A percentile compares a stretch with the other conserved stretches of the same genome.
Evolutionary conservation across 64 coral and sea anemone species (phyloP).

Genomic region (Actinia tenebrosa): DNA sequence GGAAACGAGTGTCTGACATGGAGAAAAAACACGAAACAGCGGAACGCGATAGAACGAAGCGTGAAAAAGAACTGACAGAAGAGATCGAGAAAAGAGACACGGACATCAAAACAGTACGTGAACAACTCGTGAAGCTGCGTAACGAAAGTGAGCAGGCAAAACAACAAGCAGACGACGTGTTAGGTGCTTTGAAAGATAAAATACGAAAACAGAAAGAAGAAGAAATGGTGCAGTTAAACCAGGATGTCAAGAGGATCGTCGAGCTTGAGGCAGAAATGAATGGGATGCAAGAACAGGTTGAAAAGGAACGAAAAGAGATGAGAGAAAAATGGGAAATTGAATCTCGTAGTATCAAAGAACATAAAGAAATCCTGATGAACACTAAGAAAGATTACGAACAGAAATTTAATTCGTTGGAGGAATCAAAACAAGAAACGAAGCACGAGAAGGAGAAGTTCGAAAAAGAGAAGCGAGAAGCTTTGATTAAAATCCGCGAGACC

Average conservation of each 20-base stretch:
- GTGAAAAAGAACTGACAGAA: conserved; percentile 73
- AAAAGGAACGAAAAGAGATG: conserved; percentile 53
- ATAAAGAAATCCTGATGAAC: conserved; percentile 48
- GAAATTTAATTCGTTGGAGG: conserved; percentile 67
- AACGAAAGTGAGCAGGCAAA: conserved; percentile 67
- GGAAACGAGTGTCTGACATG: conserved; percentile 72
- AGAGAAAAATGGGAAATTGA: conserved; percentile 56
- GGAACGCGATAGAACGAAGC: conserved; percentile 46
- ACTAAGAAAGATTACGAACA: conserved; percentile 57
- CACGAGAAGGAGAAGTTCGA: conserved; percentile 80
- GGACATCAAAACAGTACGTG: conserved; percentile 52
- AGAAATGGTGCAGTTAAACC: conserved; percentile 50
- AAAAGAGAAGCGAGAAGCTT: conserved; percentile 43
- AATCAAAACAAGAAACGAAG: conserved; percentile 58
- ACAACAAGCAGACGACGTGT: conserved; percentile 61
- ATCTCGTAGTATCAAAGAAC: conserved; percentile 45
- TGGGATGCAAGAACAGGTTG: conserved; percentile 38
- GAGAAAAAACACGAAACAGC: conserved; percentile 62
- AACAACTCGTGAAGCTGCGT: conserved; percentile 69
- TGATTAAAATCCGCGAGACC: conserved; percentile 46
- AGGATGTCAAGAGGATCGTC: conserved; percentile 77
- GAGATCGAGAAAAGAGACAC: conserved; percentile 68
- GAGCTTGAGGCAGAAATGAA: conserved; percentile 72
- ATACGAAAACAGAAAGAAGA: conserved; percentile 86
- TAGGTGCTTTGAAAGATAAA: conserved; percentile 71